These are phyloP conservation scores for Ricordea florida DNA, from an alignment of 92 coral and sea anemone genomes.

Conservation along the genomic window DNA sequence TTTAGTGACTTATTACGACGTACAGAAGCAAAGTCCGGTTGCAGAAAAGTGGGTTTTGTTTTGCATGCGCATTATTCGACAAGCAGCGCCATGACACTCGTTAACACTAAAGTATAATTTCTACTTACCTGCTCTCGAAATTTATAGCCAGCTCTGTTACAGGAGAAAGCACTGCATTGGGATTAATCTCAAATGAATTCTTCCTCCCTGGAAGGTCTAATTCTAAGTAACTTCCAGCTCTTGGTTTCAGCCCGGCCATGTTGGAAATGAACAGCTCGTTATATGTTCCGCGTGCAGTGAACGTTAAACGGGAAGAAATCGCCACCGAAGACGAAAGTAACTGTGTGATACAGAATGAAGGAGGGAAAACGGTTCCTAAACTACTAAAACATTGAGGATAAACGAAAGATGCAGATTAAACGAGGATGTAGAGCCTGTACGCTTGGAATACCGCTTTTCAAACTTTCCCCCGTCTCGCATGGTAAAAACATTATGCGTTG, in stretches of 20 bases:
- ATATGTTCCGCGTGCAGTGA: background rate
- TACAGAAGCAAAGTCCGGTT: background rate
- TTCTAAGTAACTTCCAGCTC: conserved; percentile 86
- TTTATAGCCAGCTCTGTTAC: conserved; percentile 91
- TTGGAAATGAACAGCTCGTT: conserved; percentile 35
- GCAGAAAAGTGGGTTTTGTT: background rate
- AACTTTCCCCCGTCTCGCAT: conserved; percentile 42
- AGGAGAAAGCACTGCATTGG: conserved; percentile 92
- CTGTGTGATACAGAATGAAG: background rate
- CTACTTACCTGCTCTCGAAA: conserved; percentile 71
- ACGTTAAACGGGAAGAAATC: background rate
- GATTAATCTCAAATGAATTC: conserved; percentile 55
- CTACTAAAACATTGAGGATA: conserved; percentile 8
- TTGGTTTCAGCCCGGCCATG: conserved; percentile 82
- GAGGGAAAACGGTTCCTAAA: conserved; percentile 8
- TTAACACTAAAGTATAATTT: background rate
- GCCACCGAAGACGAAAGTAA: background rate
- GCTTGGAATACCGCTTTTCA: conserved; percentile 9
- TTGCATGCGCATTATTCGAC: background rate
- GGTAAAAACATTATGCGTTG: conserved; percentile 6
- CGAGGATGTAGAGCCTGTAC: background rate
- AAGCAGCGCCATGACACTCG: conserved; percentile 11
- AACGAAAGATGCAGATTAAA: background rate
- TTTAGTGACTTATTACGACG: background rate
- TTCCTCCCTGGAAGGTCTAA: conserved; percentile 66